These are phyloP conservation scores for Andrena hattorfiana DNA, from an alignment of 2,888 invertebrate genomes.

Conservation along the genomic window DNA sequence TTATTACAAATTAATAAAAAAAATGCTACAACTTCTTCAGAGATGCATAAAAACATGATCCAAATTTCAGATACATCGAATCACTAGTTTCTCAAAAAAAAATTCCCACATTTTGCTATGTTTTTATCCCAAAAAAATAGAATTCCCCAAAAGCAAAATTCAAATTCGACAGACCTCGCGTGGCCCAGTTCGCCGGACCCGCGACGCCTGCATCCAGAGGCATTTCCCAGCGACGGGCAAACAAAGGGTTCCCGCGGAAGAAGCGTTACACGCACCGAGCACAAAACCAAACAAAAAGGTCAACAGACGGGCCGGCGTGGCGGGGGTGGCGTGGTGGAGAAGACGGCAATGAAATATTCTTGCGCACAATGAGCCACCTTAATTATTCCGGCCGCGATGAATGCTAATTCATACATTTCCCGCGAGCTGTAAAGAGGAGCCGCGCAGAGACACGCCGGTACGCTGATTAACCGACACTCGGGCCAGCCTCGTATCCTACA, in stretches of 20 bases:
- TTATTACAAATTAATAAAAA: too few species aligned
- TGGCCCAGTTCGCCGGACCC: background rate
- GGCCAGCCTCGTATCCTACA: constrained; percentile 40
- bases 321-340: background rate
- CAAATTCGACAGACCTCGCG: background rate
- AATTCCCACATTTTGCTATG: too few species aligned
- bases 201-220: background rate
- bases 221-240: background rate
- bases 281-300: background rate
- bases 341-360: constrained; percentile 52
- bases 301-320: background rate
- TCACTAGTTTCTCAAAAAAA: too few species aligned
- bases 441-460: constrained; percentile 22
- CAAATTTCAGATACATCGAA: too few species aligned
- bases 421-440: constrained; percentile 24
- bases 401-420: constrained; percentile 64
- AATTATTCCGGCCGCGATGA: constrained; percentile 61
- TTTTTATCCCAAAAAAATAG: too few species aligned
- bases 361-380: constrained; percentile 48
- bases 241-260: background rate
- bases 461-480: constrained; percentile 54
- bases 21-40: too few species aligned
- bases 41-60: too few species aligned
- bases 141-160: too few species aligned
- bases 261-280: background rate